Conservation (phyloP, 2,113 vertebrate genomes). For the Pedionomus torquatus region DNA sequence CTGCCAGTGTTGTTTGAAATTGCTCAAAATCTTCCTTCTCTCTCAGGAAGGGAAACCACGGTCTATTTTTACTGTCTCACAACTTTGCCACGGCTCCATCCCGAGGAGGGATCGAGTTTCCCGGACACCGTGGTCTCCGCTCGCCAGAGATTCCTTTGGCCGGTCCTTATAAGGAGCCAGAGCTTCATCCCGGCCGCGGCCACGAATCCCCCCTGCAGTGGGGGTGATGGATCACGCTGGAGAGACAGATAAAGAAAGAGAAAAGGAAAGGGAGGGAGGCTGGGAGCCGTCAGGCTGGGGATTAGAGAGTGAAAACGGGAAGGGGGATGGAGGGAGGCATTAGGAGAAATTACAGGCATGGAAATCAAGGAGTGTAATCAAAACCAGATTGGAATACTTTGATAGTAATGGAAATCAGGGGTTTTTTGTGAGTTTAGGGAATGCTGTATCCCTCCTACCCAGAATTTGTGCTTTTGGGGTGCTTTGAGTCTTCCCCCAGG, state of each 20-base stretch:
- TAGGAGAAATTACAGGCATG: constrained; percentile 18
- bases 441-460: background rate
- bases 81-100: background rate
- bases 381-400: constrained; percentile 35
- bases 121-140: background rate
- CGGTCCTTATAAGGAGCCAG: constrained; percentile 35
- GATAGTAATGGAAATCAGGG: background rate
- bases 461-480: background rate
- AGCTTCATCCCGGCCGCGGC: background rate
- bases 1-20: background rate
- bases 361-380: background rate
- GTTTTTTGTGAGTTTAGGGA: background rate
- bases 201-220: background rate
- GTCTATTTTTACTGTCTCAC: background rate
- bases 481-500: background rate
- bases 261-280: background rate
- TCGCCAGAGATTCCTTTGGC: background rate
- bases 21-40: background rate
- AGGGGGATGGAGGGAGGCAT: background rate
- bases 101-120: background rate
- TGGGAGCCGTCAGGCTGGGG: background rate
- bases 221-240: background rate
- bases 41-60: background rate
- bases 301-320: background rate
- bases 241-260: background rate